A percentile compares a stretch with the other conserved stretches of the same genome.
Evolutionary conservation across 2,888 invertebrate species (phyloP).

Genomic region (Diarsia brunnea): DNA sequence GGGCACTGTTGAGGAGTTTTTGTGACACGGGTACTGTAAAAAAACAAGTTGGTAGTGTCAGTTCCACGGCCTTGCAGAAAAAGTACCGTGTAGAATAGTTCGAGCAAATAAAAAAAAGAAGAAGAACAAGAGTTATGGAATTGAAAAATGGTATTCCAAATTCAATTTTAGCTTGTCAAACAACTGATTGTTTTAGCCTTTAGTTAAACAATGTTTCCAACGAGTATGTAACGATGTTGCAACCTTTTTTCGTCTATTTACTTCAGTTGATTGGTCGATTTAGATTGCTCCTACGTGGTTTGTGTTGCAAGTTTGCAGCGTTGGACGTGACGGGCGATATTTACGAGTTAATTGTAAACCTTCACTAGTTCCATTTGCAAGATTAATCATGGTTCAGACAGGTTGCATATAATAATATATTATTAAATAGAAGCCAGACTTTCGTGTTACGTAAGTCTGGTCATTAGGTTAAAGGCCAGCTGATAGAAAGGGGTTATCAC

Average conservation of each 20-base stretch:
- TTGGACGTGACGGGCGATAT: conserved; percentile 44
- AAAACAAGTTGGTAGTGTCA: neutral
- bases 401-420: conserved; percentile 3
- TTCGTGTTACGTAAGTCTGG: conserved; percentile 21
- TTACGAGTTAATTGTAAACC: conserved; percentile 42
- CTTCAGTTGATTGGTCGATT: conserved; percentile 45
- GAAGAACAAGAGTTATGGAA: too few relatives aligned
- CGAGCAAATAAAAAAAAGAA: neutral
- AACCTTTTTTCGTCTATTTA: conserved; percentile 24
- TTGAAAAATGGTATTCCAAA: conserved; percentile 21
- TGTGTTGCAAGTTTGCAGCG: conserved; percentile 50
- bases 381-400: conserved; percentile 27
- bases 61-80: neutral
- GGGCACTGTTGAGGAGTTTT: neutral
- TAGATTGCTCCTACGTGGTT: conserved; percentile 32
- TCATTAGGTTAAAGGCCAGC: conserved; percentile 18
- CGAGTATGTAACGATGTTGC: conserved; percentile 21
- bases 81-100: neutral
- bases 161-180: conserved; percentile 28
- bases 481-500: neutral
- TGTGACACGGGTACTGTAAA: neutral
- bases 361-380: conserved; percentile 37
- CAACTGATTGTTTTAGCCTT: conserved; percentile 35
- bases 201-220: neutral
- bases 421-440: conserved; percentile 1